Base-by-base conservation (phyloP, 2,888 invertebrate species). In the Andrena haemorrhoa region DNA sequence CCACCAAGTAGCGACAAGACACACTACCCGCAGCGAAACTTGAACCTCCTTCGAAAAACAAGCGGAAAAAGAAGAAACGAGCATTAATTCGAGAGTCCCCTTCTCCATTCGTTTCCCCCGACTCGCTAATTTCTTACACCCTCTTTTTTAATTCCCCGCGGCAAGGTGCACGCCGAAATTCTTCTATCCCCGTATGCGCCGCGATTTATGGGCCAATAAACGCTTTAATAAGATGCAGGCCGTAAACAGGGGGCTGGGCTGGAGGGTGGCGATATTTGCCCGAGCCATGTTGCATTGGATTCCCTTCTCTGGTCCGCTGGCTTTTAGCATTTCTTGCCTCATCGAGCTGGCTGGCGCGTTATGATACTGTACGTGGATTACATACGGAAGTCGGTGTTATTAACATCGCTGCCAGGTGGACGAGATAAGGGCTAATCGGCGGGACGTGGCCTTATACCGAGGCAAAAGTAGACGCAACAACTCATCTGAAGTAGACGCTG, bases 341-440 rank as follows among this genome's bases (percentile, higher is more conserved):
- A 51, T n/a, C 29, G 29, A n/a, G 35, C 41, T 41, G 41, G 16
- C 41, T 26, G 26, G 35, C 35, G 41, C 58, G 20, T 5, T 31
- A 3, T 31, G 33, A 5, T 58, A 2, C n/a, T 23, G 33, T 53
- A 71, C 80, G 75, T 58, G 82, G 35, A 71, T 72, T 58, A 63
- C 64, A 68, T 65, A 64, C 75, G 75, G 68, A 64, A 75, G 68
- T 64, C 23, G 53, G 53, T 64, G 41, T 75, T 75, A 80, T 76
- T 81, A 79, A 69, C 72, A 69, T 73, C 76, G 66, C 61, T 41
- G 80, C 66, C 81, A 68, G 64, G 72, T 82, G 72, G 41, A 75
- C 60, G 68, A 76, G 82, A 83, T 81, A 81, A 82, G 56, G 60
- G 68, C 63, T 81, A 81, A 81, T 82, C 75, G 75, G 6, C 49